phyloP scores from a whole-genome alignment of 2,113 vertebrate genomes.

The Tyrannus savana region DNA sequence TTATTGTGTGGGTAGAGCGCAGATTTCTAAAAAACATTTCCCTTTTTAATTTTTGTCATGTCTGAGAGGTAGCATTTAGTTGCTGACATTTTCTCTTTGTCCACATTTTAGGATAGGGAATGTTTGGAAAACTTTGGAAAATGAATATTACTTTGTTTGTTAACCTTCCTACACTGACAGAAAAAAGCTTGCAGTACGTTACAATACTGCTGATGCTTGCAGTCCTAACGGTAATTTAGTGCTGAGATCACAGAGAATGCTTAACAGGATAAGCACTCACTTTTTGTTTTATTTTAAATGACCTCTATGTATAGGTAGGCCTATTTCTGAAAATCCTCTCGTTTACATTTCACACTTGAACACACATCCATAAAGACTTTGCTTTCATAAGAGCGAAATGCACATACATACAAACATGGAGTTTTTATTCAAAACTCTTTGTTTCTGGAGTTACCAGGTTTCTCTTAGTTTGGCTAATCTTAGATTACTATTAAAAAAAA shows the following conservation, averaged over 20 bases:
- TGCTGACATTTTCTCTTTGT: background rate
- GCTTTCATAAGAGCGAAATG: background rate
- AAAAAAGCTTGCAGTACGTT: background rate
- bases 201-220: constrained; percentile 6
- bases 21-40: background rate
- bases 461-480: background rate
- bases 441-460: background rate
- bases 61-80: background rate
- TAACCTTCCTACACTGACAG: background rate
- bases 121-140: background rate
- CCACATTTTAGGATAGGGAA: background rate
- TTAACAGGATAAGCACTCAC: background rate
- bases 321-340: background rate
- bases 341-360: background rate
- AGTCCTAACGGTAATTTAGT: constrained; percentile 18
- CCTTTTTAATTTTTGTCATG: background rate
- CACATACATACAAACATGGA: background rate
- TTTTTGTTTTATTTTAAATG: background rate
- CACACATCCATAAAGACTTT: background rate
- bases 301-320: background rate
- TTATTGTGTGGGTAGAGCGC: background rate
- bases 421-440: background rate
- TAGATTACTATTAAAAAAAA: background rate
- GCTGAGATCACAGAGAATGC: constrained; percentile 37
- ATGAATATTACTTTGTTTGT: background rate